Evolutionary conservation across 1,140 invertebrate species (phyloP).

Genomic region (Bombus haemorrhoidalis): DNA sequence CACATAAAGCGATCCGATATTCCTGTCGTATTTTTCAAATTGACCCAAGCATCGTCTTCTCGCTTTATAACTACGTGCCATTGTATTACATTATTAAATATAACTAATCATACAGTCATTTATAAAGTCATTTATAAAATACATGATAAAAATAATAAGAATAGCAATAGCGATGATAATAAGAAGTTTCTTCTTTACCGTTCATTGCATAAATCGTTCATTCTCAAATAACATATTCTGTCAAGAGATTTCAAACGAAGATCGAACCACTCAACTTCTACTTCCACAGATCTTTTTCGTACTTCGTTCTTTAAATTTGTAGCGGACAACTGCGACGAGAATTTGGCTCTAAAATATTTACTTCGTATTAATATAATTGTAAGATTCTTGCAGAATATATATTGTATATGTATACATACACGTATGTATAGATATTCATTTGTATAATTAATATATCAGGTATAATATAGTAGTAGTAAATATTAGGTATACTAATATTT

Average conservation of each 20-base stretch:
- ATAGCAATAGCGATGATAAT: background rate
- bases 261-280: background rate
- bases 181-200: background rate
- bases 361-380: background rate
- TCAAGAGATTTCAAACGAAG: background rate
- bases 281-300: background rate
- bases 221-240: background rate
- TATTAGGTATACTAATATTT: too few species aligned
- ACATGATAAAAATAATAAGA: background rate
- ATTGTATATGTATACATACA: too few species aligned
- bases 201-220: background rate
- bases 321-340: background rate
- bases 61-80: background rate
- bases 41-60: constrained; percentile 55
- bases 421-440: background rate
- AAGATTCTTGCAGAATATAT: too few species aligned
- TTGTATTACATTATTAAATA: background rate
- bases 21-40: constrained; percentile 62
- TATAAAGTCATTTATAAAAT: background rate
- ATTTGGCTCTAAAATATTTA: background rate
- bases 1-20: constrained; percentile 60
- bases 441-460: background rate
- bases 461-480: background rate
- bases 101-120: background rate
- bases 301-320: background rate